Base-by-base conservation (phyloP, 2,888 invertebrate genomes). In the Petrolisthes manimaculis region DNA sequence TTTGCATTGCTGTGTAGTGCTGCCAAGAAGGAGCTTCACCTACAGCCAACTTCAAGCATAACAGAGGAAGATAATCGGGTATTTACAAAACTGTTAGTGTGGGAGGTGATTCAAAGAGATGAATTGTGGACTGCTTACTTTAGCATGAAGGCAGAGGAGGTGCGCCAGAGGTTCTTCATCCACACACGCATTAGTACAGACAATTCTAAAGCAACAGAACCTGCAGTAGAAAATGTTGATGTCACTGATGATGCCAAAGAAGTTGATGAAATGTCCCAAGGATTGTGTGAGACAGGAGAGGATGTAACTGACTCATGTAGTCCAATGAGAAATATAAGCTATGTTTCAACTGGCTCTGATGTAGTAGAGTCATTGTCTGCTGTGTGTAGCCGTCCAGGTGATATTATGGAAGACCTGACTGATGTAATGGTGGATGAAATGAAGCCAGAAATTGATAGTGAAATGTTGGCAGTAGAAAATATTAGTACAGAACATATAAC, bases 61-160 rank as follows among this genome's bases (percentile, higher is more conserved):
- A 75, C 84, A 21, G 88, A 88, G 69, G 84, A 88, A 53, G 84
- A 61, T 54, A 71, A 78, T 12, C 61, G 69, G 54, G n/a, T 84
- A 8, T 88, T 88, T 21, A 84, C 88, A 54, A 88, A 88, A 67
- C 8, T 84, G 67, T 84, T 89, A 71, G 89, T 82, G 54, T 54
- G 56, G 51, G 89, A 89, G 55, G 51, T 89, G 9, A 24, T 86
- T 55, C 85, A 89, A 69, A 82, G 85, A 14, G 85, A 89, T 53
- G 85, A 89, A 55, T 89, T 89, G 71, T 89, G 89, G 89, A 71
- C 89, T 5, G 77, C 78, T 8, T 89, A 89, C 77, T 89, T 89
- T 69, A 78, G 79, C 85, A 89, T 86, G 89, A 89, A 89, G 55
- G 85, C 81, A 5, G 77, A 82, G 53, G 83, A 89, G 61, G 85